Percentiles rank a stretch among this genome's conserved stretches.
Evolutionary conservation across 2,888 invertebrate genomes (phyloP).

Genomic region (Trachelus stipa): DNA sequence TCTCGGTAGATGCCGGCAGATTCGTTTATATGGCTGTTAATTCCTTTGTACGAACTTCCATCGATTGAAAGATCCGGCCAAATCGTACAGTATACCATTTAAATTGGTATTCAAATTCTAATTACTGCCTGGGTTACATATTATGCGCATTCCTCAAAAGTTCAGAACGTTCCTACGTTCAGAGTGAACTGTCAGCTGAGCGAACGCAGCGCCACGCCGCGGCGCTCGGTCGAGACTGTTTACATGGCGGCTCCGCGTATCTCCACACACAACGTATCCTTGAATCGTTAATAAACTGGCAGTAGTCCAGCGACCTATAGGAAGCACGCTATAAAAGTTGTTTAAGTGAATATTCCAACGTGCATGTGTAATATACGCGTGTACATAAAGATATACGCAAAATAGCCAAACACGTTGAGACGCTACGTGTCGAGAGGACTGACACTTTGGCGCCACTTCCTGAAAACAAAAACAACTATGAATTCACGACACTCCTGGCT

Average conservation of each 20-base stretch:
- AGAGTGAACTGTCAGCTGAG: no score
- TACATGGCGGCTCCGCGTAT: constrained; percentile 2
- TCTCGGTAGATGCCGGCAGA: no score
- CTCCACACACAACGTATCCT: constrained; percentile 19
- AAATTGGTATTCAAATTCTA: no score
- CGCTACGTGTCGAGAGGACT: constrained; percentile 10
- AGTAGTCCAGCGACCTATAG: background rate
- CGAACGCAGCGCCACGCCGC: background rate
- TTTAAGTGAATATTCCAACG: background rate
- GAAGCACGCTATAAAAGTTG: background rate
- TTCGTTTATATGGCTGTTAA: no score
- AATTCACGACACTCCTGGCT: background rate
- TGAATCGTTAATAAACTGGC: constrained; percentile 18
- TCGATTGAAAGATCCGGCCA: no score
- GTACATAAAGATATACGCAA: background rate
- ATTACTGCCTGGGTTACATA: no score
- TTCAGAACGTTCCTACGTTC: no score
- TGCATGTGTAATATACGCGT: background rate
- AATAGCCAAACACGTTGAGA: constrained; percentile 7
- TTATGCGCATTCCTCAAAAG: no score
- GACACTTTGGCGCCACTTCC: constrained; percentile 45
- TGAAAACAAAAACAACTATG: constrained; percentile 28
- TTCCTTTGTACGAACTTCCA: no score
- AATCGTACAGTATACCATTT: no score
- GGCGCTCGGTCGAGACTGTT: background rate